Conservation (phyloP, 2,113 vertebrate species). For the Rhinolophus ferrumequinum region DNA sequence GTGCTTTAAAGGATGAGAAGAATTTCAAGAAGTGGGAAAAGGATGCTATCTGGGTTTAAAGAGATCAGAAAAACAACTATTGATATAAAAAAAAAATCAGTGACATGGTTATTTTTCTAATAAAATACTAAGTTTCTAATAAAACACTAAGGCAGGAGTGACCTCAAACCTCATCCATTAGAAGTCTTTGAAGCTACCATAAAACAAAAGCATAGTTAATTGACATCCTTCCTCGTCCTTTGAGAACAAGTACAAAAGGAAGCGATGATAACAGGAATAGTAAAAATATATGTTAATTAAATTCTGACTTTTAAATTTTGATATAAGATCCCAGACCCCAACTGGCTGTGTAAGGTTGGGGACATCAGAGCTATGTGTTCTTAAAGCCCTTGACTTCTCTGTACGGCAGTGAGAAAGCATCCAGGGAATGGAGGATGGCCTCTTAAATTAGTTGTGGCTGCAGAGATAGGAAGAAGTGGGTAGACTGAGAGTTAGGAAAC, state of each 20-base stretch:
- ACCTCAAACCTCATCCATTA: not conserved
- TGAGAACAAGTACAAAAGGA: not conserved
- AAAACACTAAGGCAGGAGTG: not conserved
- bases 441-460: not conserved
- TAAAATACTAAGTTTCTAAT: not conserved
- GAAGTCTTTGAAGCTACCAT: not conserved
- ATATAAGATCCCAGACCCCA: not conserved
- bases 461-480: not conserved
- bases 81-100: not conserved
- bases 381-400: not conserved
- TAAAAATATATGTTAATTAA: slow-evolving; percentile 40
- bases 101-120: not conserved
- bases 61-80: not conserved
- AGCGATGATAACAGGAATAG: not conserved
- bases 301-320: slow-evolving; percentile 39
- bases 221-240: not conserved
- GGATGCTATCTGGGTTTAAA: not conserved
- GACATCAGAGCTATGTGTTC: not conserved
- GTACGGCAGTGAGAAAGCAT: not conserved
- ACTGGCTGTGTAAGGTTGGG: not conserved
- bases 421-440: not conserved
- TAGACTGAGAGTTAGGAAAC: not conserved
- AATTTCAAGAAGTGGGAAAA: not conserved
- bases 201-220: not conserved
- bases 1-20: not conserved